Evolutionary conservation across 2,797 vertebrate species (phyloP), one percentile per base, ranked within the genome.

Genomic region (Ctenopoma multispine): DNA sequence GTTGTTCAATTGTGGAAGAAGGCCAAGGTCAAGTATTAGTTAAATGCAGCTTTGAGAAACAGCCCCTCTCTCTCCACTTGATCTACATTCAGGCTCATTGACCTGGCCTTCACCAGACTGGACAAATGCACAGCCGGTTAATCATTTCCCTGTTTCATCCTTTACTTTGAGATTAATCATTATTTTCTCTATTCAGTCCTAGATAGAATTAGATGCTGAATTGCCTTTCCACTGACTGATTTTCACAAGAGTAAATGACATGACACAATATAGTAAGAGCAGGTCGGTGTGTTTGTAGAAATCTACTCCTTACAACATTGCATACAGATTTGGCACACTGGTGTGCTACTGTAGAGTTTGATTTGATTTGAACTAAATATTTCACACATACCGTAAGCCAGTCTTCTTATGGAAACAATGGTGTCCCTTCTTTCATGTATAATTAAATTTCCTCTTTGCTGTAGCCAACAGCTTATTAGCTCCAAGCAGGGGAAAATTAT

Each of bases 361-460:
- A n/a, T n/a, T 63, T n/a, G 60, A 53, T 63, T 82, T 51, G 43
- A 66, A 36, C 73, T 64, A 75, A 85, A 87, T 81, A 81, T 83
- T 79, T 88, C 80, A 18, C 80, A 77, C 61, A 75, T 82, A n/a
- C n/a, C n/a, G n/a, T n/a, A 72, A 86, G 68, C 85, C 75, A 62
- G 58, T 65, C 55, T 69, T 75, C 72, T 79, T 58, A 76, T 77
- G 67, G 68, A 79, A 82, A 88, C 82, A 87, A 87, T 64, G 50
- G 63, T 11, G 29, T 40, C 29, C 43, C 53, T 73, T 83, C 63
- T 81, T 82, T 80, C 58, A 80, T 69, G 41, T 59, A 57, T 80
- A 78, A 90, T 88, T 83, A 58, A 73, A 83, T 86, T 86, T 85
- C 55, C 75, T 84, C 56, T 77, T 74, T 65, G 71, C 59, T 40